phyloP scores from a whole-genome alignment of 2,113 vertebrate species.

The Mirounga angustirostris region DNA sequence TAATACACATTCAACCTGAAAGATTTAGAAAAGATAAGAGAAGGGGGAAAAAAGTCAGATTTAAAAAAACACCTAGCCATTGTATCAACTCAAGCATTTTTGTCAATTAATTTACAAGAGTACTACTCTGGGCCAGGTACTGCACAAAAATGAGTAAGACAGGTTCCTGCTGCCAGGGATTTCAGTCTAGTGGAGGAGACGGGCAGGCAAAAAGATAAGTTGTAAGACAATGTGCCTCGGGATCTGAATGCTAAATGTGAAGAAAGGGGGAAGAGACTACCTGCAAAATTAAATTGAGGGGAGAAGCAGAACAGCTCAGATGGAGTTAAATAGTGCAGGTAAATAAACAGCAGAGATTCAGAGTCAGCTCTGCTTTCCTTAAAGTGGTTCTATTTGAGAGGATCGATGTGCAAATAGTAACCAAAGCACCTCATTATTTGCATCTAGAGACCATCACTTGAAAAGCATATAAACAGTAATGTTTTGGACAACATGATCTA shows the following conservation, averaged over 20 bases:
- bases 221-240: background rate
- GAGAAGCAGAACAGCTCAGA: background rate
- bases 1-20: conserved; percentile 23
- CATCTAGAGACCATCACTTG: background rate
- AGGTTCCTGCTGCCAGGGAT: background rate
- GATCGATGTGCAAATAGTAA: background rate
- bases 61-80: conserved; percentile 8
- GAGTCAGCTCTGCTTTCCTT: background rate
- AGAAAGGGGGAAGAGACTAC: background rate
- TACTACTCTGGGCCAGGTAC: background rate
- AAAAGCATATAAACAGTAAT: background rate
- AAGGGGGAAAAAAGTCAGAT: background rate
- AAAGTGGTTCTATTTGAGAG: background rate
- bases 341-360: background rate
- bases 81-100: background rate
- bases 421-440: background rate
- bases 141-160: background rate
- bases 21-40: conserved; percentile 32
- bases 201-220: background rate
- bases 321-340: background rate
- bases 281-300: background rate
- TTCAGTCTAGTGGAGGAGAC: conserved; percentile 38
- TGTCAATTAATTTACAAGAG: conserved; percentile 45
- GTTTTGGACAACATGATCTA: background rate
- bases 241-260: background rate